Evolutionary conservation across 2,888 invertebrate species (phyloP), one percentile per base, ranked within the genome.

Genomic region (Plemyria rubiginata): DNA sequence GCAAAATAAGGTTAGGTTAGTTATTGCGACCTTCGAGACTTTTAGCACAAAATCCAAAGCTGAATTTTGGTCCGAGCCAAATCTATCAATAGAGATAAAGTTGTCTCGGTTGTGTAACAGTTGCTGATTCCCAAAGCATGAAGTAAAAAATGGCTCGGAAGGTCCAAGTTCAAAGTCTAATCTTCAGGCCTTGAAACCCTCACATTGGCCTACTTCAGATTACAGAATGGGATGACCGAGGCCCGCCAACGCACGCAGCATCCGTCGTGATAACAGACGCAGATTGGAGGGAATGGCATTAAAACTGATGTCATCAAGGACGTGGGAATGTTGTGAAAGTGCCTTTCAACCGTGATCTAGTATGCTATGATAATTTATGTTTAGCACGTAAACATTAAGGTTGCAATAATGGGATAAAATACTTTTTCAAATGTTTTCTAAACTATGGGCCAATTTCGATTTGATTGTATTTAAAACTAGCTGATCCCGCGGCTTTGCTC

Each of bases 171-270:
- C 59, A 55, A 46, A 29, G 29, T 29, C 13, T 32, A 13, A 32
- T 45, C 29, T 41, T n/a, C 15, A 43, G 40, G 13, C 60, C 60
- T 60, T 60, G 60, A 54, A 54, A 56, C 38, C 28, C 36, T 56
- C 49, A 32, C 64, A 64, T 60, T 65, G 64, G 56, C 64, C 64
- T 59, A 57, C 15, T 65, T 56, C 56, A 64, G 55, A 54, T 63
- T 54, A 58, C 55, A 60, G 50, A 61, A 51, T 32, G 48, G 49
- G 29, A 13, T 15, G 36, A 15, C 29, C 36, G 38, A 16, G 36
- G 36, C 36, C 11, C 60, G 60, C 60, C 65, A 58, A 61, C 65
- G 64, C 64, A 4, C 15, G 29, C 40, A 16, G 41, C 60, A 54
- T 65, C 65, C 65, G 65, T 45, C 15, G 50, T 43, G 60, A 60